Base-by-base conservation (phyloP, 2,888 invertebrate species). In the Synanthedon andrenaeformis region DNA sequence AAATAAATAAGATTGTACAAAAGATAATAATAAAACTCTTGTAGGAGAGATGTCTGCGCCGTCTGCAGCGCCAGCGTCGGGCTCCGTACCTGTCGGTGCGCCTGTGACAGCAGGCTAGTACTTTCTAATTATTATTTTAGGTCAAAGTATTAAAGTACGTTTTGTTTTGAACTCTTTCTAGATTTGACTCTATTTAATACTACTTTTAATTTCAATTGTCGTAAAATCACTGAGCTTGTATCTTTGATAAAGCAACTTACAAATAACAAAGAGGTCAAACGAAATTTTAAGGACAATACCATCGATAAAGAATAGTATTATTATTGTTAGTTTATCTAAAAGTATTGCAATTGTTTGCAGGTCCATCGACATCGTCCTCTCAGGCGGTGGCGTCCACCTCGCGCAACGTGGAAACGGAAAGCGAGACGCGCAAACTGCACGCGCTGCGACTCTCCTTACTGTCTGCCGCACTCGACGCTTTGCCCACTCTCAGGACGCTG, bases 401-500 rank as follows among this genome's bases (percentile, higher is more conserved):
- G 0, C 80, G 84, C 17, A 70, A 76, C 0, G 65, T 69, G 2
- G 87, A 87, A 53, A 76, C 79, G 0, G 88, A 88, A 66, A 77
- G 65, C 51, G 89, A 89, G 42, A 77, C 89, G 1, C 88, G 91
- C 58, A 83, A 82, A 56, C 76, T 94, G 35, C 94, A 94, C 65
- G 88, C 90, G 6, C 82, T 94, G 51, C 88, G 94, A 0, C 77
- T 94, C 52, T 89, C 93, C 19, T 84, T 96, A 53, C 80, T 96
- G 45, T 92, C 94, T 53, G 91, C 92, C 58, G 90, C 96, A 49
- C 90, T 96, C 52, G 92, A 93, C 56, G 92, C 95, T 60, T 85
- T 97, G 62, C 93, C 94, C 0, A 90, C 92, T 52, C 82, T 97
- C 54, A 90, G 93, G 61, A 88, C 91, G 51, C 90, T 95, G 58